Percentiles rank a stretch among this genome's conserved stretches.
Conservation (phyloP, 2,113 vertebrate species). For the Saccopteryx bilineata region DNA sequence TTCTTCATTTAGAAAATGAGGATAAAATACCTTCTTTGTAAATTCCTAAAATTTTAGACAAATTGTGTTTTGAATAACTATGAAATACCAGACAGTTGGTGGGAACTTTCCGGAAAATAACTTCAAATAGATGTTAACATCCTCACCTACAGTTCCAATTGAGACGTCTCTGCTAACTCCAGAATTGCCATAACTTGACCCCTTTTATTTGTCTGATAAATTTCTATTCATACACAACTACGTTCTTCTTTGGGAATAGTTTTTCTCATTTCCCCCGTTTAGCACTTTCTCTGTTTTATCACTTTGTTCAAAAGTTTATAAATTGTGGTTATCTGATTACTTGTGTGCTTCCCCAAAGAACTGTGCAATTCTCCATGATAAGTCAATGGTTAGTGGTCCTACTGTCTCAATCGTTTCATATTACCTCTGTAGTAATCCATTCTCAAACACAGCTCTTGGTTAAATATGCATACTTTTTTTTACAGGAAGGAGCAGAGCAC, state of each 20-base stretch:
- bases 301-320: background rate
- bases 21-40: background rate
- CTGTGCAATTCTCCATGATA: background rate
- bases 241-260: background rate
- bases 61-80: background rate
- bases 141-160: background rate
- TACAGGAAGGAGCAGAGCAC: background rate
- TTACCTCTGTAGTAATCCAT: background rate
- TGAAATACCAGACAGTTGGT: background rate
- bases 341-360: background rate
- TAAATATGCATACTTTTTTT: background rate
- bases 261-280: background rate
- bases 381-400: background rate
- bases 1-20: background rate
- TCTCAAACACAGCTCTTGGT: background rate
- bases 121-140: background rate
- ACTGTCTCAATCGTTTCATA: background rate
- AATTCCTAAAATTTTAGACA: background rate
- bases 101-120: background rate
- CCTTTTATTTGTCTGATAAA: background rate
- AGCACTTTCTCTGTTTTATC: slow-evolving; percentile 4
- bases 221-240: background rate
- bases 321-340: background rate
- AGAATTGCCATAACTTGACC: background rate
- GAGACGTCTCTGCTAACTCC: background rate